phyloP scores from a whole-genome alignment of 2,113 vertebrate genomes.

The Falco punctatus region DNA sequence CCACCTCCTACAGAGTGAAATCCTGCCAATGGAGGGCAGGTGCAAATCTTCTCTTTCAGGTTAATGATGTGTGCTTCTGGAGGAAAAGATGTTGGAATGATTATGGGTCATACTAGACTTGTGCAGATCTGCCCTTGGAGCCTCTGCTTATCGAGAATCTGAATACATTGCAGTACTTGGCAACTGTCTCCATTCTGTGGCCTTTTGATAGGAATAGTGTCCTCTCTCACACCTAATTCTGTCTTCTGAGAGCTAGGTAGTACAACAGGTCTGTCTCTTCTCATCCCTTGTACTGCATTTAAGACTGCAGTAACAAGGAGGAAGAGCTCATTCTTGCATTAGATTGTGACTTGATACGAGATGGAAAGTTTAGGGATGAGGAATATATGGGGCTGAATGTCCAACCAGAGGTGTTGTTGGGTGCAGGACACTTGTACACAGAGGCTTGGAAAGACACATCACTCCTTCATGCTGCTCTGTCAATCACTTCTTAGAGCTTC shows the following conservation, averaged over 20 bases:
- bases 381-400: background rate
- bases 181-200: background rate
- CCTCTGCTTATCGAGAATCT: background rate
- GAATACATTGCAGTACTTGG: background rate
- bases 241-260: background rate
- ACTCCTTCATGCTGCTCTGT: background rate
- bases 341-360: background rate
- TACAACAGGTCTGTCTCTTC: background rate
- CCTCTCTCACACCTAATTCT: background rate
- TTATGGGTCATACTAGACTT: background rate
- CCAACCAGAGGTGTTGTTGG: background rate
- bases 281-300: background rate
- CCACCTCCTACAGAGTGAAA: background rate
- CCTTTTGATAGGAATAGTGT: background rate
- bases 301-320: background rate
- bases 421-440: background rate
- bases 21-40: background rate
- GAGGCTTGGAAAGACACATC: background rate
- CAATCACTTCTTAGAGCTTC: background rate
- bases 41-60: background rate
- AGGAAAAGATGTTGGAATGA: background rate
- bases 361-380: background rate
- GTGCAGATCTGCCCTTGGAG: background rate
- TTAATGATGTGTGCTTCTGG: background rate
- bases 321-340: background rate